These are phyloP conservation scores for Pseudochromis fuscus DNA, from an alignment of 2,797 vertebrate genomes.

Conservation along the genomic window DNA sequence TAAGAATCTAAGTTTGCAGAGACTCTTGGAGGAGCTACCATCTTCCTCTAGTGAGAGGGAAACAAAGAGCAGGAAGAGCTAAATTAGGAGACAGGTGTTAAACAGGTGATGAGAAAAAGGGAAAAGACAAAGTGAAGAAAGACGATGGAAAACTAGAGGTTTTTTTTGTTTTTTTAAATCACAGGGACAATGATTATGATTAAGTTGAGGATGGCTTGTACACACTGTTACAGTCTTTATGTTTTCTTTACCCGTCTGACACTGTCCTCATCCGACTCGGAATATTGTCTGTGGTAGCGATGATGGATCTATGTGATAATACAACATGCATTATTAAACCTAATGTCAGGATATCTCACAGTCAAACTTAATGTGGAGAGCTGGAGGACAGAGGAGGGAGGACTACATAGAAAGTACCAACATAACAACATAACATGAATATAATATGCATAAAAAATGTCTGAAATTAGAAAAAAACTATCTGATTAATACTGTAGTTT, in stretches of 20 bases:
- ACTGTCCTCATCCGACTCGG: constrained; percentile 97
- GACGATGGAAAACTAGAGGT: constrained; percentile 9
- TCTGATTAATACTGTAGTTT: background rate
- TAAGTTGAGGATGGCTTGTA: constrained; percentile 16
- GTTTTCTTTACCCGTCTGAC: constrained; percentile 92
- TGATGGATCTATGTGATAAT: constrained; percentile 85
- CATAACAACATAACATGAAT: background rate
- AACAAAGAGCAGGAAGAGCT: constrained; percentile 59
- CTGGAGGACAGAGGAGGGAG: background rate
- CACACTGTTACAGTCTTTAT: constrained; percentile 41
- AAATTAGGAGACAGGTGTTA: constrained; percentile 31
- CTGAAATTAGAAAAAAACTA: background rate
- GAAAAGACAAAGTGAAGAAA: constrained; percentile 34
- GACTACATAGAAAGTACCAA: background rate
- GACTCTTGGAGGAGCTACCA: constrained; percentile 76
- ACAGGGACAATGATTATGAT: constrained; percentile 9
- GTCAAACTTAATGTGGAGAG: background rate
- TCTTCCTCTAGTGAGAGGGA: constrained; percentile 76
- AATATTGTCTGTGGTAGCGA: constrained; percentile 84
- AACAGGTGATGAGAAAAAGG: constrained; percentile 16
- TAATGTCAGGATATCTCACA: background rate
- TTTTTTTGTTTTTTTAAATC: background rate
- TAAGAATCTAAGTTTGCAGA: constrained; percentile 57
- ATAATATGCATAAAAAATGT: background rate
- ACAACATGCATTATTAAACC: constrained; percentile 64